phyloP scores from a whole-genome alignment of 1,140 invertebrate species.

The Mesaphorura yosii region DNA sequence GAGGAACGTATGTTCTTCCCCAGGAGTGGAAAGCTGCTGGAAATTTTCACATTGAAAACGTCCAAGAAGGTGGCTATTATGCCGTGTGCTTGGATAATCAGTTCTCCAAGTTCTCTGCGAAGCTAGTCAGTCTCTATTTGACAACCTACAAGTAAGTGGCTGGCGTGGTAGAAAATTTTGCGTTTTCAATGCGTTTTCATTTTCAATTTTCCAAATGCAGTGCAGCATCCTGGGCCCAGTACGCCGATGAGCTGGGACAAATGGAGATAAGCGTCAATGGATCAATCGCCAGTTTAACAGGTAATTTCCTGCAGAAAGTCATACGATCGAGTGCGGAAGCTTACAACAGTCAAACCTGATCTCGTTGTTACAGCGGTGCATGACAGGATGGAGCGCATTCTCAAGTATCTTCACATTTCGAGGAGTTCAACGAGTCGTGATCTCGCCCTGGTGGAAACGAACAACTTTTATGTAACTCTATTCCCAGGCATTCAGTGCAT shows the following conservation, averaged over 20 bases:
- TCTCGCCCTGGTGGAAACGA: slow-evolving; percentile 13
- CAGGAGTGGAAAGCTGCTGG: slow-evolving; percentile 72
- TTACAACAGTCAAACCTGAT: not conserved
- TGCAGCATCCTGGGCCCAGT: slow-evolving; percentile 85
- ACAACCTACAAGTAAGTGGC: slow-evolving; percentile 62
- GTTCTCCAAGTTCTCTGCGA: slow-evolving; percentile 78
- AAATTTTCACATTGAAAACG: slow-evolving; percentile 70
- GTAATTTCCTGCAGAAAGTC: slow-evolving; percentile 26
- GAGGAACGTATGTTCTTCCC: slow-evolving; percentile 66
- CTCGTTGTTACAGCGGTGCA: slow-evolving; percentile 10
- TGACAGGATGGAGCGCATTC: slow-evolving; percentile 8
- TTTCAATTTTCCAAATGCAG: slow-evolving; percentile 35
- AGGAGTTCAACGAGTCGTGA: slow-evolving; percentile 14
- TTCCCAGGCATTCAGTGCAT: slow-evolving; percentile 22
- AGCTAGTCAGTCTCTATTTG: slow-evolving; percentile 86
- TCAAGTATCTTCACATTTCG: slow-evolving; percentile 13
- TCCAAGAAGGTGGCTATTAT: slow-evolving; percentile 67
- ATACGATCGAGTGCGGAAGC: not conserved
- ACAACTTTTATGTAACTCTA: slow-evolving; percentile 31
- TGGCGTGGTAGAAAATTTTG: not conserved
- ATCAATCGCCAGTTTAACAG: slow-evolving; percentile 49
- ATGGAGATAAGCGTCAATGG: slow-evolving; percentile 76
- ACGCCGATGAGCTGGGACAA: slow-evolving; percentile 74
- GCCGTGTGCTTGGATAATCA: slow-evolving; percentile 91
- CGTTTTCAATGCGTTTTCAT: not conserved